Conservation (phyloP, 2,797 vertebrate species). For the Scyliorhinus canicula region DNA sequence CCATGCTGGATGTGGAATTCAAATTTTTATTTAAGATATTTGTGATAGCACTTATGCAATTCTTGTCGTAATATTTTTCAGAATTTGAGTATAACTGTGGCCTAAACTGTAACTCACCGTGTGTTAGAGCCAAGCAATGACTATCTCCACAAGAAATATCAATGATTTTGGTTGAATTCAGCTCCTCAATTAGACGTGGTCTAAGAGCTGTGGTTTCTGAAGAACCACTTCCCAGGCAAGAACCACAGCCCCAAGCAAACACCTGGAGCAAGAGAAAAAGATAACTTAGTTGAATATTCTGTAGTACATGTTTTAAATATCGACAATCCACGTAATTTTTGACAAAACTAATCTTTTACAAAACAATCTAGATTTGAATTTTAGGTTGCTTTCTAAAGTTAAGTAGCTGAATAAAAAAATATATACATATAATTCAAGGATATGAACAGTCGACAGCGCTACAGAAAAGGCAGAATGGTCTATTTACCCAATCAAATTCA, state of each 20-base stretch:
- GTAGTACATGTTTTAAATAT: neutral
- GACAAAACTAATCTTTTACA: neutral
- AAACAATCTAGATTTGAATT: neutral
- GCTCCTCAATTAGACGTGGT: slow-evolving; percentile 67
- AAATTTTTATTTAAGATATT: neutral
- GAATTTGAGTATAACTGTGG: neutral
- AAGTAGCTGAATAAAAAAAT: neutral
- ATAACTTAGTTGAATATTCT: neutral
- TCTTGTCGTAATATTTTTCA: neutral
- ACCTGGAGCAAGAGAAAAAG: slow-evolving; percentile 51
- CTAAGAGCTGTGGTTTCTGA: slow-evolving; percentile 69
- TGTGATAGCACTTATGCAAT: neutral
- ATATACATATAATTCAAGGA: neutral
- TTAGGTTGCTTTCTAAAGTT: neutral
- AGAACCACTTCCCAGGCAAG: slow-evolving; percentile 70
- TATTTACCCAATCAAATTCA: neutral
- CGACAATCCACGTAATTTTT: neutral
- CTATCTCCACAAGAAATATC: slow-evolving; percentile 74
- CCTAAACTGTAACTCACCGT: slow-evolving; percentile 52
- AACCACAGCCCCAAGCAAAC: slow-evolving; percentile 71
- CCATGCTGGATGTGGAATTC: neutral
- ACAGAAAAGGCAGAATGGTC: neutral
- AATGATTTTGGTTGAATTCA: slow-evolving; percentile 67
- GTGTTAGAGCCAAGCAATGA: slow-evolving; percentile 70
- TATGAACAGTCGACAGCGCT: neutral